Percentiles rank a stretch among this genome's conserved stretches.
These are phyloP conservation scores for Gnathochromis pfefferi DNA, from an alignment of 2,113 vertebrate species.

Conservation along the genomic window DNA sequence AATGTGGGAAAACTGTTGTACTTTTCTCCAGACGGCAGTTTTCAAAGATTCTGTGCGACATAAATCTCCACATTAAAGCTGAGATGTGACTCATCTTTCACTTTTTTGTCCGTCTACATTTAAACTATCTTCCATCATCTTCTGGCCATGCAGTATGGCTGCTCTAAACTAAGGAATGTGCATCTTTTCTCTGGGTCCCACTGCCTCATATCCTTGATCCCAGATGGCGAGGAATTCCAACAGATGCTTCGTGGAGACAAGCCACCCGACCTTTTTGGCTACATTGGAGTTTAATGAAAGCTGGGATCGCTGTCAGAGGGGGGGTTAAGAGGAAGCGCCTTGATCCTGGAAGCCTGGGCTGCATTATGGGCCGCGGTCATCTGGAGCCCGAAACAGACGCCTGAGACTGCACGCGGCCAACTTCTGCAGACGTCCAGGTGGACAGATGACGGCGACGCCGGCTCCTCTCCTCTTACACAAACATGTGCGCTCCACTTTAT, in stretches of 20 bases:
- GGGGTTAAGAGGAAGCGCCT: constrained; percentile 40
- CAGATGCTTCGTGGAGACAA: neutral
- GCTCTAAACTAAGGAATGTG: neutral
- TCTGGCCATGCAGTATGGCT: neutral
- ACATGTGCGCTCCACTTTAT: constrained; percentile 16
- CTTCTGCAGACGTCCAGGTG: neutral
- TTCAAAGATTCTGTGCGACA: neutral
- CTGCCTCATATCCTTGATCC: constrained; percentile 42
- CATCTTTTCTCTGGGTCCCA: neutral
- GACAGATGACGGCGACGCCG: neutral
- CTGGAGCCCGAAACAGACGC: constrained; percentile 28
- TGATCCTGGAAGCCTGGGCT: constrained; percentile 13
- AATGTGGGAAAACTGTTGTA: neutral
- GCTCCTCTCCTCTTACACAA: constrained; percentile 8
- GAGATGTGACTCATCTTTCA: neutral
- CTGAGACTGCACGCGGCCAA: neutral
- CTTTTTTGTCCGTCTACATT: neutral
- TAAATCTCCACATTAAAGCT: neutral
- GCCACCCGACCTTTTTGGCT: neutral
- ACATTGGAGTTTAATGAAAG: constrained; percentile 7
- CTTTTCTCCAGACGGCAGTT: neutral
- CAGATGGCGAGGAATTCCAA: neutral
- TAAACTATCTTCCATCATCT: neutral
- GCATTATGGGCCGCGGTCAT: constrained; percentile 24
- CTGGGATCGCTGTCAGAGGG: neutral